Percentiles rank a stretch among this genome's conserved stretches.
These are phyloP conservation scores for Dysdera silvatica DNA, from an alignment of 1,140 invertebrate genomes.

Conservation along the genomic window DNA sequence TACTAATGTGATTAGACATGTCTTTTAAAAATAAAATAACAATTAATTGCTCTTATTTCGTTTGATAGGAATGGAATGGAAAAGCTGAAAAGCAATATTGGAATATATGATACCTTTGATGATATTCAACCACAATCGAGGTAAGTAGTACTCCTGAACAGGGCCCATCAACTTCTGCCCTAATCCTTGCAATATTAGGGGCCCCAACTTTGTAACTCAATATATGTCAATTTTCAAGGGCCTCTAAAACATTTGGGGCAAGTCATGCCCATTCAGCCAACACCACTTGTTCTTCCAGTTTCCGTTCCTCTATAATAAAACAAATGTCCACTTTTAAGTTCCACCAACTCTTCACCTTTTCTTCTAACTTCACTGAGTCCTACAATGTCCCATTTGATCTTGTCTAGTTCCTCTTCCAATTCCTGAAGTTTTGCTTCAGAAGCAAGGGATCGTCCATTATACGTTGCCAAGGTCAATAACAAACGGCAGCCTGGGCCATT, in stretches of 20 bases:
- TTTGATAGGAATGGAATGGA: conserved; percentile 69
- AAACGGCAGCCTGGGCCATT: too few relatives aligned
- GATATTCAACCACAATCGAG: conserved; percentile 47
- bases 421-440: too few relatives aligned
- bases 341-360: too few relatives aligned
- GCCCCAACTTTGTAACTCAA: neutral
- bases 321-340: too few relatives aligned
- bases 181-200: neutral
- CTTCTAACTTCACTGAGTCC: too few relatives aligned
- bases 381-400: too few relatives aligned
- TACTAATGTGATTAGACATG: conserved; percentile 5
- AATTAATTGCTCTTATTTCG: conserved; percentile 1
- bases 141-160: conserved; percentile 39
- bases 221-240: neutral
- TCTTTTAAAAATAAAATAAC: neutral
- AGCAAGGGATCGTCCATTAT: too few relatives aligned
- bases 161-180: neutral
- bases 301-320: neutral
- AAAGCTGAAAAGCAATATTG: conserved; percentile 47
- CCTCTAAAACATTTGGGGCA: too few relatives aligned
- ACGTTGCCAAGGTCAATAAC: too few relatives aligned
- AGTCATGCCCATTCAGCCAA: neutral
- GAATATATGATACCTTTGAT: conserved; percentile 44
- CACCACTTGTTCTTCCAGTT: neutral
- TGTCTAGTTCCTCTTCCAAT: too few relatives aligned